phyloP scores from a whole-genome alignment of 2,113 vertebrate species.

The Prunella fulvescens region DNA sequence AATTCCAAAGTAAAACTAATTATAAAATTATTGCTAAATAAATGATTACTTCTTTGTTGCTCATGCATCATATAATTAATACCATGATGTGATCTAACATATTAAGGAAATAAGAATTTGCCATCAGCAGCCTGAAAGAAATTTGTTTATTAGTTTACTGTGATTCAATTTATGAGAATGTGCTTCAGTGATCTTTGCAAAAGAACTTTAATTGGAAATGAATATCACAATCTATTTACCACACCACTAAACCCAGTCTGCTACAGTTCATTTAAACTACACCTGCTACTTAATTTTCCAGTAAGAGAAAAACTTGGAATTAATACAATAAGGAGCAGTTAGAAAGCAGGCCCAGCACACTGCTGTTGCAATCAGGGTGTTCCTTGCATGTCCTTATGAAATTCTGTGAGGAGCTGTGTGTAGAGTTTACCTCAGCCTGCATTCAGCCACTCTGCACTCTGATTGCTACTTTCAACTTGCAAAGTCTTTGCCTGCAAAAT shows the following conservation, averaged over 20 bases:
- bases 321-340: constrained; percentile 43
- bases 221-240: constrained; percentile 79
- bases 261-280: constrained; percentile 76
- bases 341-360: background rate
- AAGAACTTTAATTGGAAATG: constrained; percentile 82
- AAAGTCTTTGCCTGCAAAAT: background rate
- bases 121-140: constrained; percentile 63
- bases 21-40: constrained; percentile 48
- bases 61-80: constrained; percentile 76
- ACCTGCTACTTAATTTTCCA: constrained; percentile 76
- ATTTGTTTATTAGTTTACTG: constrained; percentile 78
- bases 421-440: background rate
- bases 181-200: constrained; percentile 80
- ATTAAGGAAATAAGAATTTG: constrained; percentile 74
- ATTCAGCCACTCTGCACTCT: background rate
- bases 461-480: background rate
- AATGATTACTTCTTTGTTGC: constrained; percentile 60
- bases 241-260: constrained; percentile 69
- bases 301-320: constrained; percentile 57
- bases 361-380: background rate
- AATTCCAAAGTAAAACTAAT: constrained; percentile 42
- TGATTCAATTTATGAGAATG: constrained; percentile 78
- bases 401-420: background rate
- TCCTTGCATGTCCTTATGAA: background rate
- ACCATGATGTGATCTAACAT: constrained; percentile 71